Percentiles rank a stretch among this genome's conserved stretches.
phyloP scores from a whole-genome alignment of 2,888 invertebrate species.

The Anaspis maculata region DNA sequence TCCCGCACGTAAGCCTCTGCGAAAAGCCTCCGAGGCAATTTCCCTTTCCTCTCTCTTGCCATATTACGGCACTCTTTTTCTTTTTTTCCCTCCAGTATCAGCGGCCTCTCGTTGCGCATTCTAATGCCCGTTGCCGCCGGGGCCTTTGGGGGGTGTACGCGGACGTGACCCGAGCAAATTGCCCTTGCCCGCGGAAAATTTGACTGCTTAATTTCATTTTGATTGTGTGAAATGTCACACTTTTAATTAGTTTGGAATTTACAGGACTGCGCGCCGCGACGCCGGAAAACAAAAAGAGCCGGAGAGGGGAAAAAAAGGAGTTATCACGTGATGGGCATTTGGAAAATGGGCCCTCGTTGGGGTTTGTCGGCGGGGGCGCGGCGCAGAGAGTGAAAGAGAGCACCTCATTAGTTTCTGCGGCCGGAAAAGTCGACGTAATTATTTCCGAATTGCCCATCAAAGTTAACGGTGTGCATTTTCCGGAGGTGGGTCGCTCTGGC shows the following conservation, averaged over 20 bases:
- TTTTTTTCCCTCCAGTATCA: conserved; percentile 27
- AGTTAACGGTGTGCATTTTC: too few relatives aligned
- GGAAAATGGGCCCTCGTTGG: too few relatives aligned
- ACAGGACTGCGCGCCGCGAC: conserved; percentile 9
- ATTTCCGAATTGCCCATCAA: too few relatives aligned
- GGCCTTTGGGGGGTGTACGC: conserved; percentile 20
- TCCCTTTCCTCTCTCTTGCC: conserved; percentile 25
- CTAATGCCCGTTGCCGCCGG: conserved; percentile 23
- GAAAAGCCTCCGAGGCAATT: conserved; percentile 20
- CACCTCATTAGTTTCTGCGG: too few relatives aligned
- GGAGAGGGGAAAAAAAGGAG: conserved; percentile 1
- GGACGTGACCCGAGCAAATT: conserved; percentile 30
- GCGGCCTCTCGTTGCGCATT: conserved; percentile 29
- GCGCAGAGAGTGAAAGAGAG: too few relatives aligned
- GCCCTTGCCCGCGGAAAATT: conserved; percentile 27
- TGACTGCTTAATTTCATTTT: conserved; percentile 30
- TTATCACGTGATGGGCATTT: conserved; percentile 1
- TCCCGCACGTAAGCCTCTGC: too few relatives aligned
- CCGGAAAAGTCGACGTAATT: too few relatives aligned
- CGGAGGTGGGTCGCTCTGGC: too few relatives aligned
- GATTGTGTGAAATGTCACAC: conserved; percentile 29
- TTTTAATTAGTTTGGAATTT: conserved; percentile 27
- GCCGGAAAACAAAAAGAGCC: conserved; percentile 2
- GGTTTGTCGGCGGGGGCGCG: too few relatives aligned
- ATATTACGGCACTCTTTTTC: too few relatives aligned